phyloP scores from a whole-genome alignment of 1,140 invertebrate genomes.

The Diuraphis noxia region DNA sequence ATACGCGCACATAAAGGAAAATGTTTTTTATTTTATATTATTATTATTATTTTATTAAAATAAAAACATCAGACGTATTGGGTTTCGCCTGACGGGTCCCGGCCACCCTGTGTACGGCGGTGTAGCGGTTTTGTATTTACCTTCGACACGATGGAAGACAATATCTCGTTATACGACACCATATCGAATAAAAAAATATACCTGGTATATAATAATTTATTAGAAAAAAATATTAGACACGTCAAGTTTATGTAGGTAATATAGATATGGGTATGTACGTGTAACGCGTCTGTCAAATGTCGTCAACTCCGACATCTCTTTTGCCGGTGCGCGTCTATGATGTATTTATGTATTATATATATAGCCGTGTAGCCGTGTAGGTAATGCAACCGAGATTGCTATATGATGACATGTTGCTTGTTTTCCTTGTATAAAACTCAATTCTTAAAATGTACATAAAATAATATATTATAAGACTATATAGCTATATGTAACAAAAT shows the following conservation, averaged over 20 bases:
- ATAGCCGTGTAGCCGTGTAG: not conserved
- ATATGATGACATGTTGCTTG: not conserved
- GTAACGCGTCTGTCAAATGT: conserved; percentile 41
- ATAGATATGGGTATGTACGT: not conserved
- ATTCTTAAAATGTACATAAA: not conserved
- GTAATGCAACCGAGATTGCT: conserved; percentile 1
- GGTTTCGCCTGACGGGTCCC: conserved; percentile 37
- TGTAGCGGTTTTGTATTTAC: conserved; percentile 40
- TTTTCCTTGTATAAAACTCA: not conserved
- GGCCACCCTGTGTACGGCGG: conserved; percentile 38
- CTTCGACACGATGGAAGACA: conserved; percentile 23
- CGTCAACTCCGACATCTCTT: conserved; percentile 18
- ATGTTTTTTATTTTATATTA: conserved; percentile 17
- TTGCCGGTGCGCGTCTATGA: not conserved
- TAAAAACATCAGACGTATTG: conserved; percentile 50
- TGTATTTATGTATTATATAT: not conserved
- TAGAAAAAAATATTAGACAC: conserved; percentile 9
- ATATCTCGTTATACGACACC: conserved; percentile 52
- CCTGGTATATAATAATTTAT: not conserved
- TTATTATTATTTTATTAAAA: conserved; percentile 40
- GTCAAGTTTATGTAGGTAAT: not conserved
- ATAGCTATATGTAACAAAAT: not conserved
- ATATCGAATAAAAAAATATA: not conserved
- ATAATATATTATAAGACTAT: no score
- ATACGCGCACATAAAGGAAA: conserved; percentile 29